phyloP scores from a whole-genome alignment of 1,140 invertebrate genomes.

The Cydia splendana region DNA sequence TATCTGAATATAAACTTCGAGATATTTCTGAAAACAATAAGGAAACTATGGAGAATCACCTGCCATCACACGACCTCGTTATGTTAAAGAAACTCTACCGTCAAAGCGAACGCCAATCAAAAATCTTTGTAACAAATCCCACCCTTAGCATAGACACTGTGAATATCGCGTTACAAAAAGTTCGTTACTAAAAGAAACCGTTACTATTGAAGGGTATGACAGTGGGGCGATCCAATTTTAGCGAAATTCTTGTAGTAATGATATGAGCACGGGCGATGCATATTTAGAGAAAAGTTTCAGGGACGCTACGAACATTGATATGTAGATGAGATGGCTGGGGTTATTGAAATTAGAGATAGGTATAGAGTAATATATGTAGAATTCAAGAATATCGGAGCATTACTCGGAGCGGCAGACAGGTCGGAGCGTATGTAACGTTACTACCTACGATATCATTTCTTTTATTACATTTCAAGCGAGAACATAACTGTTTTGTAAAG shows the following conservation, averaged over 20 bases:
- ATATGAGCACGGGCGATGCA: conserved; percentile 72
- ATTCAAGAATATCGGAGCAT: conserved; percentile 64
- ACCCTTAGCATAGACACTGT: conserved; percentile 73
- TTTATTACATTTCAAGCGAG: conserved; percentile 27
- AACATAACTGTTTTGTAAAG: conserved; percentile 32
- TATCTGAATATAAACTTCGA: conserved; percentile 1
- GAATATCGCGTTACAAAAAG: conserved; percentile 76
- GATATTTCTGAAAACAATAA: conserved; percentile 24
- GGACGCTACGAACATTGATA: conserved; percentile 73
- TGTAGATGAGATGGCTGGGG: conserved; percentile 74
- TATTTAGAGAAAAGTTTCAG: conserved; percentile 72
- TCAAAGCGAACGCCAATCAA: conserved; percentile 60
- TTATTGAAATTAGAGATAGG: conserved; percentile 78
- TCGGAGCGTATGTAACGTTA: conserved; percentile 42
- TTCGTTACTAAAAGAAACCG: conserved; percentile 76
- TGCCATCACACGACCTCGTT: conserved; percentile 39
- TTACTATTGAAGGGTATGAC: conserved; percentile 76
- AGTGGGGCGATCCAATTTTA: conserved; percentile 72
- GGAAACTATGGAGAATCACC: conserved; percentile 17
- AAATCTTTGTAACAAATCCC: conserved; percentile 55
- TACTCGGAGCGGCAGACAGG: conserved; percentile 49
- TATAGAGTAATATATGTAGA: conserved; percentile 52
- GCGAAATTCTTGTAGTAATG: conserved; percentile 66
- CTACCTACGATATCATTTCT: conserved; percentile 28
- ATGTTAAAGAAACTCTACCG: conserved; percentile 54